A percentile compares a stretch with the other conserved stretches of the same genome.
Evolutionary conservation across 2,888 invertebrate genomes (phyloP).

Genomic region (Cosmorhoe ocellata): DNA sequence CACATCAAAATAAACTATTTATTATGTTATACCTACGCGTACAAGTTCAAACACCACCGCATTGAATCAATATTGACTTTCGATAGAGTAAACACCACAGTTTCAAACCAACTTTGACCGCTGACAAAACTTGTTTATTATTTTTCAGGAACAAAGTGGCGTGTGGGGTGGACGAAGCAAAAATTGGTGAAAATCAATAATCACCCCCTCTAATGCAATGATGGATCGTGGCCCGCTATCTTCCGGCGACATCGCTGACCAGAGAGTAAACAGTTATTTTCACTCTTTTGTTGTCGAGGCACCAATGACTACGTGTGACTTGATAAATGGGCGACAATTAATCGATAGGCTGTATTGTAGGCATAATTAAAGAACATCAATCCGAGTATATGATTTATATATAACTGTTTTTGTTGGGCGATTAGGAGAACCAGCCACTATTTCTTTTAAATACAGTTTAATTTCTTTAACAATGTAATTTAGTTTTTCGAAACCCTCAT

Average conservation of each 20-base stretch:
- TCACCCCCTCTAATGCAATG: constrained; percentile 71
- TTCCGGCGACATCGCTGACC: constrained; percentile 65
- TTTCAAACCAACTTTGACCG: constrained; percentile 22
- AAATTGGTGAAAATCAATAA: constrained; percentile 71
- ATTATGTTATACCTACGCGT: background rate
- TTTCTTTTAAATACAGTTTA: no score
- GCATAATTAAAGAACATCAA: no score
- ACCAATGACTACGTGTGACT: constrained; percentile 15
- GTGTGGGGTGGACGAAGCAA: constrained; percentile 33
- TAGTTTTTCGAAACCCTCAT: no score
- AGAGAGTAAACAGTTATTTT: constrained; percentile 43
- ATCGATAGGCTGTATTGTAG: constrained; percentile 3
- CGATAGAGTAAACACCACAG: constrained; percentile 18
- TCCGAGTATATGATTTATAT: no score
- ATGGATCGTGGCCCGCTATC: constrained; percentile 71
- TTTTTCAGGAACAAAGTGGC: constrained; percentile 30
- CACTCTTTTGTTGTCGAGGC: constrained; percentile 40
- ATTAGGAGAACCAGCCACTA: no score
- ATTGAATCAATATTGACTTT: constrained; percentile 19
- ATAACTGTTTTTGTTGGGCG: no score
- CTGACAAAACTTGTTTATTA: constrained; percentile 33
- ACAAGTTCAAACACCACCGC: constrained; percentile 10
- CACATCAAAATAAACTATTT: no score
- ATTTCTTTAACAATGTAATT: no score
- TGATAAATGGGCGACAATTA: constrained; percentile 15